Percentiles rank a stretch among this genome's conserved stretches.
These are phyloP conservation scores for Drosophila ohnishii DNA, from an alignment of 1,140 invertebrate species.

Conservation along the genomic window DNA sequence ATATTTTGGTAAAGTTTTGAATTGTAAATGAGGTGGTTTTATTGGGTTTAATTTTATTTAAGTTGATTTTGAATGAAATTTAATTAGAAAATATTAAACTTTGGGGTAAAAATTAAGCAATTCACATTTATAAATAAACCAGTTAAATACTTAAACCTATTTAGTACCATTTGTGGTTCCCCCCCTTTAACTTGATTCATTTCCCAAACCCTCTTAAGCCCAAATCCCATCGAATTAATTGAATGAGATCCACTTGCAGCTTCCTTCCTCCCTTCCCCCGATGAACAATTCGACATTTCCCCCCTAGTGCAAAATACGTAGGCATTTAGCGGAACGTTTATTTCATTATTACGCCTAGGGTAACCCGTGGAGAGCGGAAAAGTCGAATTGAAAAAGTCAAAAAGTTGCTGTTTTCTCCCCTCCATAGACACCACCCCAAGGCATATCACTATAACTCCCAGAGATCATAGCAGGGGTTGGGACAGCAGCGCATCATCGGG, in stretches of 20 bases:
- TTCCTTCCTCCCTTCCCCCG: background rate
- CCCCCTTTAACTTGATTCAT: conserved; percentile 3
- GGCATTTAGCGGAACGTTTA: conserved; percentile 82
- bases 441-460: background rate
- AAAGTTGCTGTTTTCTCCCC: conserved; percentile 48
- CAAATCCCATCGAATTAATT: conserved; percentile 73
- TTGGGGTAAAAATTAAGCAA: background rate
- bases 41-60: background rate
- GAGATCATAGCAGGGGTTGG: conserved; percentile 47
- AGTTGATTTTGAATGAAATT: background rate
- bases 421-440: conserved; percentile 3
- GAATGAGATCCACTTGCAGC: conserved; percentile 30
- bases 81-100: too few species aligned
- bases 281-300: background rate
- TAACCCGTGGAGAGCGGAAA: conserved; percentile 37
- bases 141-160: background rate
- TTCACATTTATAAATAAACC: background rate
- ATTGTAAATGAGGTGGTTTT: background rate
- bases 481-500: conserved; percentile 28
- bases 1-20: conserved; percentile 5
- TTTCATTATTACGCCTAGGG: conserved; percentile 79
- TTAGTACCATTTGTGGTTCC: conserved; percentile 14
- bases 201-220: conserved; percentile 5
- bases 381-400: conserved; percentile 81
- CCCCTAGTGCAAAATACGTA: conserved; percentile 62